These are phyloP conservation scores for Mustela lutreola DNA, from an alignment of 2,113 vertebrate species.

Conservation along the genomic window DNA sequence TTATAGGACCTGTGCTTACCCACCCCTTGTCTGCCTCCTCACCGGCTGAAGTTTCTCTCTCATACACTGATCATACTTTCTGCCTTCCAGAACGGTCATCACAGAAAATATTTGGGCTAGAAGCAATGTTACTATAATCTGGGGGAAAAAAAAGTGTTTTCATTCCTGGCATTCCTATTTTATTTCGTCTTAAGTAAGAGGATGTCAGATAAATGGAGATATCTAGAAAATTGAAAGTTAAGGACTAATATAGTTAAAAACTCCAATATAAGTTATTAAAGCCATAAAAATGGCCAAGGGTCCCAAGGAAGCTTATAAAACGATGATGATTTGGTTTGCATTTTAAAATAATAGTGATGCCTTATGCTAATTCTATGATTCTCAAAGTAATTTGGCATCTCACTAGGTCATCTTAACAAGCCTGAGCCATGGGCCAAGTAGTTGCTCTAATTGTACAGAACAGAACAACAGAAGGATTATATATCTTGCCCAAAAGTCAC, in stretches of 20 bases:
- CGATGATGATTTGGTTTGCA: background rate
- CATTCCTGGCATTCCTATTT: background rate
- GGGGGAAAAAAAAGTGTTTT: background rate
- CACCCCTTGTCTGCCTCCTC: background rate
- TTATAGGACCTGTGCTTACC: background rate
- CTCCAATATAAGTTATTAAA: constrained; percentile 35
- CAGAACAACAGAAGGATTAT: background rate
- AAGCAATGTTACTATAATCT: background rate
- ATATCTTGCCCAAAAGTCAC: background rate
- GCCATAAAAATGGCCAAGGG: background rate
- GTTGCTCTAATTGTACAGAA: background rate
- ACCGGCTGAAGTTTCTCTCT: background rate
- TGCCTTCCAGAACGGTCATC: background rate
- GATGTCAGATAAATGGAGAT: background rate
- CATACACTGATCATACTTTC: background rate
- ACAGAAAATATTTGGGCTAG: background rate
- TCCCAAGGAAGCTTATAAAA: constrained; percentile 1
- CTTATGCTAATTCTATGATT: background rate
- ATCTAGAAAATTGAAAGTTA: constrained; percentile 5
- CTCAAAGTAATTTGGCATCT: background rate
- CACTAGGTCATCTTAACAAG: background rate
- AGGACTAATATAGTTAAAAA: background rate
- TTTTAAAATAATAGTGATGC: constrained; percentile 18
- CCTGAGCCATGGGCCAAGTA: background rate
- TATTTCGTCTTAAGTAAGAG: constrained; percentile 3